Evolutionary conservation across 2,797 vertebrate genomes (phyloP).

Genomic region (Naso thynnoides): DNA sequence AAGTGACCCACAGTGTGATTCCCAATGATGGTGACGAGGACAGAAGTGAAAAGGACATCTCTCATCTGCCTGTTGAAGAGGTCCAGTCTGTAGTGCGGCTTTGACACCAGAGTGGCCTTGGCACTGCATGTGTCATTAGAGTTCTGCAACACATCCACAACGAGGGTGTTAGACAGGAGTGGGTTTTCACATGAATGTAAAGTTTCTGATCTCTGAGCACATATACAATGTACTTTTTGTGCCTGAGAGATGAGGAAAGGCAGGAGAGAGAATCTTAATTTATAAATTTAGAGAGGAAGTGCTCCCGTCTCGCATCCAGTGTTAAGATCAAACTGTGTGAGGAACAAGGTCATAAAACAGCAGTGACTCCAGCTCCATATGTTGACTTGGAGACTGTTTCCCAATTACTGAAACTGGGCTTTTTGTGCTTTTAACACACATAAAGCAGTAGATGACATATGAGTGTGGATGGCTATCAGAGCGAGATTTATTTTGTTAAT

Average conservation of each 20-base stretch:
- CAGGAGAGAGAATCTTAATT: conserved; percentile 4
- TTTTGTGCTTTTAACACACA: neutral
- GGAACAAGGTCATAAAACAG: conserved; percentile 60
- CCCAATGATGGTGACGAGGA: conserved; percentile 87
- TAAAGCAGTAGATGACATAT: conserved; percentile 1
- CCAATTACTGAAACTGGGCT: conserved; percentile 27
- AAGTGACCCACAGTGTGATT: conserved; percentile 91
- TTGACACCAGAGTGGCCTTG: conserved; percentile 88
- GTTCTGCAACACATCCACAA: conserved; percentile 67
- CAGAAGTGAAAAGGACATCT: conserved; percentile 87
- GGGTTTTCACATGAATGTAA: neutral
- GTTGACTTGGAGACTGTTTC: conserved; percentile 37
- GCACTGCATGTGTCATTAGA: conserved; percentile 82
- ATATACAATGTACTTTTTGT: neutral
- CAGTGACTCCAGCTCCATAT: conserved; percentile 30
- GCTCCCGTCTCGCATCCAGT: conserved; percentile 23
- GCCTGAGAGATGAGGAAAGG: neutral
- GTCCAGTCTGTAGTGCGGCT: conserved; percentile 85
- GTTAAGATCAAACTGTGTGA: conserved; percentile 35
- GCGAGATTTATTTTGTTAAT: neutral
- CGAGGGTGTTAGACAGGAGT: neutral
- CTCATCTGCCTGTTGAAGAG: conserved; percentile 90
- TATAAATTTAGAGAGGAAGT: conserved; percentile 51
- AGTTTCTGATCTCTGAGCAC: neutral
- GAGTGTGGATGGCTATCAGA: neutral